These are phyloP conservation scores for Drosophila limbata DNA, from an alignment of 2,888 invertebrate species.

Conservation along the genomic window DNA sequence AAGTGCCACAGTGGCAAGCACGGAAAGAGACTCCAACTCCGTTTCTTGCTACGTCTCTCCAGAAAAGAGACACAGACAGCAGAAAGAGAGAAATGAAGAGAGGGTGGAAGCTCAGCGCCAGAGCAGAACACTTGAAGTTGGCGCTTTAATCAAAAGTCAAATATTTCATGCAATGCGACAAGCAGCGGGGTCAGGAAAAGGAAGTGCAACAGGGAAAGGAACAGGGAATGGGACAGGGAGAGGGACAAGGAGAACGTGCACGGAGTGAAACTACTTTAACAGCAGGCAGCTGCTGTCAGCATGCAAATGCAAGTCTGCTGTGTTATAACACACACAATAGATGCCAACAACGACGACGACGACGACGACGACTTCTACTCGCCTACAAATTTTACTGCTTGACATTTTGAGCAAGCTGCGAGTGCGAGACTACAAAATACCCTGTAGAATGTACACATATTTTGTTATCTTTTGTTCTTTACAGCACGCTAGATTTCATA, in stretches of 20 bases:
- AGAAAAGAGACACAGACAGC: not conserved
- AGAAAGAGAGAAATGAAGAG: not conserved
- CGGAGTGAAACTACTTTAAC: conserved; percentile 53
- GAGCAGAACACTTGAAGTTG: conserved; percentile 79
- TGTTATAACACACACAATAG: conserved; percentile 54
- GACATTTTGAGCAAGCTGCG: conserved; percentile 9
- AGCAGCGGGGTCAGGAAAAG: conserved; percentile 22
- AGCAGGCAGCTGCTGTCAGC: conserved; percentile 79
- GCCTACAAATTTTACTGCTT: conserved; percentile 47
- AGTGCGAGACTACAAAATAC: not conserved
- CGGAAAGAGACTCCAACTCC: conserved; percentile 11
- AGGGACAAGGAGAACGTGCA: not conserved
- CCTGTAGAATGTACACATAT: not conserved
- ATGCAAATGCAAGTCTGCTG: conserved; percentile 71
- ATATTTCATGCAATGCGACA: conserved; percentile 78
- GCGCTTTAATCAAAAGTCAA: conserved; percentile 81
- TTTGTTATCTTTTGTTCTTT: too few species aligned
- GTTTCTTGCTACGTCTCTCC: conserved; percentile 5
- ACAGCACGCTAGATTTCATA: too few species aligned
- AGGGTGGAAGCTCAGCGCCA: conserved; percentile 24
- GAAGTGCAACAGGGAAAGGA: not conserved
- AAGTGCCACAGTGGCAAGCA: conserved; percentile 68
- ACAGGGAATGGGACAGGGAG: not conserved
- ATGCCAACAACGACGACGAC: conserved; percentile 45
- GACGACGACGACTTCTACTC: conserved; percentile 30